A percentile compares a stretch with the other conserved stretches of the same genome.
These are phyloP conservation scores for Trilocha varians DNA, from an alignment of 2,888 invertebrate genomes.

Conservation along the genomic window DNA sequence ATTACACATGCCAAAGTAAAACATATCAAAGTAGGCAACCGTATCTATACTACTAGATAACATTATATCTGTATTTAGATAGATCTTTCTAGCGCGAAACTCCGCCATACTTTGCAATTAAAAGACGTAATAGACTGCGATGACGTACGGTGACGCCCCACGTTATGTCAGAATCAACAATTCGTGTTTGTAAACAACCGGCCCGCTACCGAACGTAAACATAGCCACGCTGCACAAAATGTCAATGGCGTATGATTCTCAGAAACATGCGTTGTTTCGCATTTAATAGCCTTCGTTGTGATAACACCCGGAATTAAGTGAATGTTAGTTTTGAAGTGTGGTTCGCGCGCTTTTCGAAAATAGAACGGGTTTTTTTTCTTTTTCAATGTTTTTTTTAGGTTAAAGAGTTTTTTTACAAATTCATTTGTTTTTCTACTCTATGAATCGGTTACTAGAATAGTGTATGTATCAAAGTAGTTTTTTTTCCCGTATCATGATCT, in stretches of 20 bases:
- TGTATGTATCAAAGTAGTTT: too few relatives aligned
- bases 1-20: neutral
- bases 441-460: too few relatives aligned
- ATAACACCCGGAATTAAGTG: too few relatives aligned
- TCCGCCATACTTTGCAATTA: slow-evolving; percentile 17
- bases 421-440: too few relatives aligned
- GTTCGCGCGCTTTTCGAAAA: too few relatives aligned
- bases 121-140: slow-evolving; percentile 42
- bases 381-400: too few relatives aligned
- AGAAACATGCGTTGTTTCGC: slow-evolving; percentile 26
- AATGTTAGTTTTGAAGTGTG: too few relatives aligned
- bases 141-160: slow-evolving; percentile 33
- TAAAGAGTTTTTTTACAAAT: too few relatives aligned
- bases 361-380: too few relatives aligned
- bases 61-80: neutral
- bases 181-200: slow-evolving; percentile 65
- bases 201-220: slow-evolving; percentile 48
- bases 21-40: neutral
- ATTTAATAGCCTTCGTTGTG: slow-evolving; percentile 14
- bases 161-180: slow-evolving; percentile 57
- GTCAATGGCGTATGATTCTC: slow-evolving; percentile 42
- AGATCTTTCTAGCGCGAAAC: neutral
- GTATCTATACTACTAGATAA: neutral
- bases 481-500: too few relatives aligned
- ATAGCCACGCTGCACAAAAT: slow-evolving; percentile 49